These are phyloP conservation scores for Trachelus troglodyta DNA, from an alignment of 2,888 invertebrate genomes.

Conservation along the genomic window DNA sequence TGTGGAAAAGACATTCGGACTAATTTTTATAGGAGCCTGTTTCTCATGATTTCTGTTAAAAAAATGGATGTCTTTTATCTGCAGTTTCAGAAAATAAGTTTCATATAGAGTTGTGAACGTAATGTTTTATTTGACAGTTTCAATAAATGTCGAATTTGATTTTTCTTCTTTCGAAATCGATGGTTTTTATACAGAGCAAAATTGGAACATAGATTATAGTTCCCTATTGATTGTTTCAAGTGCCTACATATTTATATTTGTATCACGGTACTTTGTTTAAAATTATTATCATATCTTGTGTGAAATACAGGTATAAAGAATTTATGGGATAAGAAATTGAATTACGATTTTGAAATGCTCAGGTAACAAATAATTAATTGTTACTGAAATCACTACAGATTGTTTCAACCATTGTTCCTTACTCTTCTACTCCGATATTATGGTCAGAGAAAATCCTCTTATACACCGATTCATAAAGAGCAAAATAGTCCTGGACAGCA, in stretches of 20 bases:
- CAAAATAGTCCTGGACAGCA: constrained; percentile 23
- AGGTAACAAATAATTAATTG: not conserved
- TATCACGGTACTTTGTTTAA: not conserved
- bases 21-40: too few species aligned
- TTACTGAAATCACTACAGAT: constrained; percentile 62
- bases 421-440: constrained; percentile 73
- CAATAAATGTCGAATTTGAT: too few species aligned
- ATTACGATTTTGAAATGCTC: not conserved
- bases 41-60: too few species aligned
- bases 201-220: not conserved
- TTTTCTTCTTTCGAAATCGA: not conserved
- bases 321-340: not conserved
- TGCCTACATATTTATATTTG: not conserved
- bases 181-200: not conserved
- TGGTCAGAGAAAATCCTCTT: constrained; percentile 55
- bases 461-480: constrained; percentile 30
- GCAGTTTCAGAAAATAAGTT: not conserved
- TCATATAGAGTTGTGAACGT: not conserved
- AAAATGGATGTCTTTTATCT: not conserved
- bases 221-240: not conserved
- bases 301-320: not conserved
- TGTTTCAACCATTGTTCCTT: constrained; percentile 75
- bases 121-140: not conserved
- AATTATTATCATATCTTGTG: not conserved
- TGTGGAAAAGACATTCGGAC: too few species aligned